Evolutionary conservation across 2,888 invertebrate genomes (phyloP), one percentile per base, ranked within the genome.

Genomic region (Anodontia alba): DNA sequence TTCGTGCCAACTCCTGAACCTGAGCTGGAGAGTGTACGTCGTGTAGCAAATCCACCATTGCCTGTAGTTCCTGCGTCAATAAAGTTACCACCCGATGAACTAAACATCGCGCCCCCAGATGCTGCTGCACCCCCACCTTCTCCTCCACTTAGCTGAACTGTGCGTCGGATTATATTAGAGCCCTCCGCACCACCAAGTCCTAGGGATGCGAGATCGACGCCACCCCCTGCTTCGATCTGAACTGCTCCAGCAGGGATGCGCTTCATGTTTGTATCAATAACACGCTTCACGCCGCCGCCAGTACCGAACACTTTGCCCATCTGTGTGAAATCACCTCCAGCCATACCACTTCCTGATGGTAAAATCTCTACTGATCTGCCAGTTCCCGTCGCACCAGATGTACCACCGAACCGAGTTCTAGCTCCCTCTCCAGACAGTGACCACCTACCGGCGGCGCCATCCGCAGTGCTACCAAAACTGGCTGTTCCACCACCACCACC

Each of bases 151-250:
- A 46, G 7, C 36, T 73, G 42, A 20, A 84, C 73, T 0, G 84
- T 77, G 12, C 81, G 79, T 43, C 84, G 17, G 12, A 84, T 81
- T n/a, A 84, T 81, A 33, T 84, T 80, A 7, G 68, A 73, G 5
- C 81, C 84, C n/a, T 81, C 84, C 3, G 79, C 81, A 17, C 82
- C 82, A 29, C 82, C 85, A 2, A 85, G 80, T 49, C 85, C 85
- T 0, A 85, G 71, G 0, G 82, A 82, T 1, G 75, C 85, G 46
- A 85, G 69, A 33, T 75, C 76, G 20, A 85, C 82, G 8, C 81
- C 85, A 10, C 85, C 85, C 8, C 77, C 76, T 7, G 80, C 70
- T 10, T 73, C 76, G 38, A 85, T 74, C 31, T 80, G 67, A n/a
- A 80, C 78, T 15, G 54, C 67, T 10, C 85, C 80, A 1, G 73